Conservation (phyloP, 2,113 vertebrate genomes). For the Vimba vimba region DNA sequence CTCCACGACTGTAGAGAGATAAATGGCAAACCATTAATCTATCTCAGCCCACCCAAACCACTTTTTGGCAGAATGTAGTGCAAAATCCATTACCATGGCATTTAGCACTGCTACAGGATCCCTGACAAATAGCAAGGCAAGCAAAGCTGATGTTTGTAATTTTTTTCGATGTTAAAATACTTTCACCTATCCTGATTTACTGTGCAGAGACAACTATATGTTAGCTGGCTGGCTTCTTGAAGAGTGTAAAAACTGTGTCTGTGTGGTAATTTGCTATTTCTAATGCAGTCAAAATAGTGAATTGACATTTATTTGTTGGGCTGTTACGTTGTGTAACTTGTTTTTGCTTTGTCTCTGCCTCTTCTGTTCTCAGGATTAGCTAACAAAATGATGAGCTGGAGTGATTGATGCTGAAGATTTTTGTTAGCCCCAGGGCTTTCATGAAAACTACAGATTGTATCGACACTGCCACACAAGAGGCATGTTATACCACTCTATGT, state of each 20-base stretch:
- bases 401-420: too few relatives aligned
- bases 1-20: constrained; percentile 1
- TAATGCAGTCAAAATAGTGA: too few relatives aligned
- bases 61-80: not conserved
- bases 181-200: not conserved
- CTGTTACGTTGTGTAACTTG: too few relatives aligned
- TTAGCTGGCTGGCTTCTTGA: not conserved
- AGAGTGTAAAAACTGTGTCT: not conserved
- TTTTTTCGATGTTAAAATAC: not conserved
- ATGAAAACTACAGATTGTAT: too few relatives aligned
- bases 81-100: constrained; percentile 15
- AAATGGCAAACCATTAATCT: constrained; percentile 34
- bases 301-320: too few relatives aligned
- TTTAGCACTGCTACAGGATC: not conserved
- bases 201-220: not conserved
- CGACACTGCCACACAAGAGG: too few relatives aligned
- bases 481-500: too few relatives aligned
- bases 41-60: constrained; percentile 11
- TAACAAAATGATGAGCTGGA: too few relatives aligned
- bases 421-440: too few relatives aligned
- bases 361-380: too few relatives aligned
- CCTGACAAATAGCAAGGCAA: not conserved
- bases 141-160: not conserved
- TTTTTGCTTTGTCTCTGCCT: too few relatives aligned
- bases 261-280: too few relatives aligned